Base-by-base conservation (phyloP, 1,140 invertebrate species). In the Drosophila teissieri region DNA sequence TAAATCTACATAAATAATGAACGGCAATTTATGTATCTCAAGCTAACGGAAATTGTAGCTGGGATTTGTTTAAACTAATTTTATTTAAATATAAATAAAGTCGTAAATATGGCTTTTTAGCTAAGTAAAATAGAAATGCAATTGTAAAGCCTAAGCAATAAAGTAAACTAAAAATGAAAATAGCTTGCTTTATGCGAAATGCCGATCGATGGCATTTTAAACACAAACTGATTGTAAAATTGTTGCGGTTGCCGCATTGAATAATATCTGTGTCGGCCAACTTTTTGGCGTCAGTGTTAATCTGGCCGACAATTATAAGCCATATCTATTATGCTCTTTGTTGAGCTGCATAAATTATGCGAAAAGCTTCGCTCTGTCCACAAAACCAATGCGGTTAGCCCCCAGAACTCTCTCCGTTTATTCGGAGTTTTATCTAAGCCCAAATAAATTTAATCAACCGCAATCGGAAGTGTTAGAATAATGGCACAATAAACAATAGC, bases 401-500 rank as follows among this genome's bases (percentile, higher is more conserved):
- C 63, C 44, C 63, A 37, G 14, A 34, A 31, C 55, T 17, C 42
- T 10, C 27, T 5, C 34, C 10, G 31, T 27, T 39, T 39, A 14
- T 42, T 40, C 14, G 42, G 40, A 72, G 55, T 73, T 84, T 80
- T 84, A 89, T 84, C 84, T 89, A 88, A 82, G 68, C 42, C 64
- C 63, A 80, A 89, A 88, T 88, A 89, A 88, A 88, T 88, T 89
- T 88, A 88, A 88, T 88, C 84, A 88, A 88, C 84, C 84, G 62
- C 84, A 88, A 88, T 80, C 84, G 84, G 84, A 88, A 88, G 84
- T 88, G 85, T 89, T 89, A 79, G 84, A 89, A 88, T 89, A 89
- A 88, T 88, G 85, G 89, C 84, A 88, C 84, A 88, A 88, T 88
- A 88, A 88, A 88, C 84, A 88, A 88, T 82, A 84, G 84, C 84